These are phyloP conservation scores for Drosophila anomalata DNA, from an alignment of 2,888 invertebrate genomes.

Conservation along the genomic window DNA sequence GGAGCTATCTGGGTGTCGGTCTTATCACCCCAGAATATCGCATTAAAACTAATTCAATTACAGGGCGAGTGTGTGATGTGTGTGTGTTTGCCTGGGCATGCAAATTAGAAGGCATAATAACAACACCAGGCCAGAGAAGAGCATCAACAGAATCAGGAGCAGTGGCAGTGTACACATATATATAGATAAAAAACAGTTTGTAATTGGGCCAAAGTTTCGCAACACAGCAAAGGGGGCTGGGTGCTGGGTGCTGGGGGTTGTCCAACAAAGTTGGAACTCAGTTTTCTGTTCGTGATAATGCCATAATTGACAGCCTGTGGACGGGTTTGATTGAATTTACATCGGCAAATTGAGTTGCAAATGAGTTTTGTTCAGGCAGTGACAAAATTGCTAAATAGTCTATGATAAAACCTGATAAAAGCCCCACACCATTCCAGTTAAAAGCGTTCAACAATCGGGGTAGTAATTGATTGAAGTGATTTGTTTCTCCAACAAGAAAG, in stretches of 20 bases:
- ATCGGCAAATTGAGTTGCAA: constrained; percentile 39
- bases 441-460: not conserved
- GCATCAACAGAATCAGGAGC: not conserved
- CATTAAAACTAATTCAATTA: constrained; percentile 75
- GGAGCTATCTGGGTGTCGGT: constrained; percentile 41
- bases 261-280: constrained; percentile 32
- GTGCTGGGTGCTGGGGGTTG: not conserved
- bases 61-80: constrained; percentile 31
- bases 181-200: constrained; percentile 17
- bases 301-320: constrained; percentile 52
- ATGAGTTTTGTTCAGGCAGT: constrained; percentile 35
- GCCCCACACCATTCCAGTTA: constrained; percentile 9
- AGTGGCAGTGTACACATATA: constrained; percentile 3
- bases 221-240: not conserved
- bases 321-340: constrained; percentile 58
- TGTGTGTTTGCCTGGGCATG: constrained; percentile 39
- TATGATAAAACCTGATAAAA: constrained; percentile 26
- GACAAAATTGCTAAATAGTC: constrained; percentile 19
- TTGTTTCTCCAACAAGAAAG: not conserved
- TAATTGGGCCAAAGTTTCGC: constrained; percentile 69
- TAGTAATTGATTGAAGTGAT: not conserved
- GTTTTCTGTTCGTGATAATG: constrained; percentile 47
- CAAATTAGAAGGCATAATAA: constrained; percentile 37
- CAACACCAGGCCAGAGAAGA: constrained; percentile 4
- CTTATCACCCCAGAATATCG: constrained; percentile 49